Conservation (phyloP, 2,113 vertebrate genomes). For the Oophaga pumilio region DNA sequence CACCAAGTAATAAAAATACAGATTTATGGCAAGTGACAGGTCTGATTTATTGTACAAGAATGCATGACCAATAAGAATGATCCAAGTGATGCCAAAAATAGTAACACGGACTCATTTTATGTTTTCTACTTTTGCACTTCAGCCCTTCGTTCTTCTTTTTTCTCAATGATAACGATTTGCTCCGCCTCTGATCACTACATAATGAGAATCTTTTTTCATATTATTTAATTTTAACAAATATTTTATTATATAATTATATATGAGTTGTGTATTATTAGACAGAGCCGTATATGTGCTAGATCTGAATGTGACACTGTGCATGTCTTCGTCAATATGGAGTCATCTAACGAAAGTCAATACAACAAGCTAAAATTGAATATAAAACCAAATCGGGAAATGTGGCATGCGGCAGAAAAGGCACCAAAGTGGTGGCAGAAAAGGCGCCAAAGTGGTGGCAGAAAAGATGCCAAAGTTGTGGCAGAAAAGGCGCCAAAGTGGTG, state of each 20-base stretch:
- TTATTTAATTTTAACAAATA: conserved; percentile 4
- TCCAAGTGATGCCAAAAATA: neutral
- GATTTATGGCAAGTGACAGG: no score
- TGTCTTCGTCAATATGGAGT: neutral
- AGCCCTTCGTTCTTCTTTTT: neutral
- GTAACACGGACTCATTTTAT: neutral
- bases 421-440: no score
- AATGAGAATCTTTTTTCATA: neutral
- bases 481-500: no score
- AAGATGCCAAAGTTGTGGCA: no score
- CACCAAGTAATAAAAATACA: no score
- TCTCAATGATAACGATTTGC: neutral
- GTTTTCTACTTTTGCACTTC: neutral
- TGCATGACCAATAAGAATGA: neutral
- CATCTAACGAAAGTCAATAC: neutral
- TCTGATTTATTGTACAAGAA: neutral
- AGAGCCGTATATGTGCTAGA: neutral
- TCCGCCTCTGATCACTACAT: neutral
- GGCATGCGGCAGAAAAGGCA: neutral
- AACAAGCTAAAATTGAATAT: neutral
- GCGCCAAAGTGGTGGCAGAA: no score
- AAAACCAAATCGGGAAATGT: neutral
- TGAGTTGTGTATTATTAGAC: neutral
- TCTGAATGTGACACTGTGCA: neutral
- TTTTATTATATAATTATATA: neutral